A percentile compares a stretch with the other conserved stretches of the same genome.
Conservation (phyloP, 2,113 vertebrate genomes). For the Ochotona curzoniae region DNA sequence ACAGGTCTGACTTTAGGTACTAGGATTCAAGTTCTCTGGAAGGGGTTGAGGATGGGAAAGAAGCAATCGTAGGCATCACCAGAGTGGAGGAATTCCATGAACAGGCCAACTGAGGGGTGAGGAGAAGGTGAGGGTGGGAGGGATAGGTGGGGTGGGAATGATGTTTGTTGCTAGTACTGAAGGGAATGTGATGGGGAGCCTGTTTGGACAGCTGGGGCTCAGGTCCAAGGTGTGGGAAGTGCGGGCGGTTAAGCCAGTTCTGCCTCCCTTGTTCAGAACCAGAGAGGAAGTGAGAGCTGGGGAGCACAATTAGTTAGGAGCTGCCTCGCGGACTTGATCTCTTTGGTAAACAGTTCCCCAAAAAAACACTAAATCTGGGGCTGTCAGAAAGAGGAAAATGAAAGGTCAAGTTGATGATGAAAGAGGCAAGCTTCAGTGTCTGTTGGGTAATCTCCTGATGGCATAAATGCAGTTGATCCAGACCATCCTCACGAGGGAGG, state of each 20-base stretch:
- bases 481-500: not conserved
- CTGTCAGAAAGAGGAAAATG: not conserved
- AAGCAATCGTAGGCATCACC: not conserved
- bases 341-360: not conserved
- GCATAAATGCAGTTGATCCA: not conserved
- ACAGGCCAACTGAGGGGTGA: not conserved
- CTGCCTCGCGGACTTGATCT: not conserved
- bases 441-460: not conserved
- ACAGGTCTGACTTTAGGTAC: not conserved
- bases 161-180: not conserved
- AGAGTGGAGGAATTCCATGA: not conserved
- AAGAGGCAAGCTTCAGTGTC: not conserved
- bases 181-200: too few relatives aligned
- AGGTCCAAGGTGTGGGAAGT: not conserved
- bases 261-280: not conserved
- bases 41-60: not conserved
- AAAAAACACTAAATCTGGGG: not conserved
- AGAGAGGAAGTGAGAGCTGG: not conserved
- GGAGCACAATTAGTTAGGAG: not conserved
- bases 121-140: not conserved
- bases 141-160: not conserved
- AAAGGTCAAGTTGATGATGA: constrained; percentile 5
- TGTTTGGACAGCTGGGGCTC: not conserved
- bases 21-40: not conserved
- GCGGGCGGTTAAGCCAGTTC: not conserved